Evolutionary conservation across 2,113 vertebrate genomes (phyloP), one percentile per base, ranked within the genome.

Genomic region (Scalopus aquaticus): DNA sequence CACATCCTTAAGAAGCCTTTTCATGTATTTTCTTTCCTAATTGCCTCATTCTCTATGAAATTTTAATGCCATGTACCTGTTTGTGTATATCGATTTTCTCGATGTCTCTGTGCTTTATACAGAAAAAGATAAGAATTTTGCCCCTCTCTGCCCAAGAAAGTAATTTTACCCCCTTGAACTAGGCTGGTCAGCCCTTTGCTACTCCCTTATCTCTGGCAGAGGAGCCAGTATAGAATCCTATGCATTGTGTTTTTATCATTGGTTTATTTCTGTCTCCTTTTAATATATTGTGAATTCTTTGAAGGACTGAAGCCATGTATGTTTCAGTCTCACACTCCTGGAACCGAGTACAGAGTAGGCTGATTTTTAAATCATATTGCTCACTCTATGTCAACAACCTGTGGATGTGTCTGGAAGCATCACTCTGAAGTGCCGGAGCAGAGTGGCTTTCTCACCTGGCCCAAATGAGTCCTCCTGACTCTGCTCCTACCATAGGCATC

Each of bases 51-150:
- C 44, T 10, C 44, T 32, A n/a, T n/a, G 30, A 86, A n/a, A 67
- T 69, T 56, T 79, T 49, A 82, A 72, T 74, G 42, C 8, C 39
- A 46, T 20, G 35, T 13, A 81, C 15, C 7, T 84, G 26, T n/a
- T n/a, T n/a, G n/a, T 19, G 6, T 69, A 84, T 67, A 35, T 56
- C 90, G 58, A 78, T 82, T 7, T 56, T 32, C 58, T 12, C 32
- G 26, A 44, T 11, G 2, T 70, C 39, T 22, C 58, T 74, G 2
- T 88, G 19, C 46, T 44, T 95, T 88, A 37, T 77, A 73, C 15
- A 73, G 22, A 15, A n/a, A 80, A 78, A 76, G 4, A 73, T 6
- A 65, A 84, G 16, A 49, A 51, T 77, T 64, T 88, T 90, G 80
- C 96, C 20, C 0, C 51, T 13, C 28, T n/a, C 58, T 17, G 7